A percentile compares a stretch with the other conserved stretches of the same genome.
Conservation (phyloP, 2,797 vertebrate genomes). For the Glossophaga mutica region DNA sequence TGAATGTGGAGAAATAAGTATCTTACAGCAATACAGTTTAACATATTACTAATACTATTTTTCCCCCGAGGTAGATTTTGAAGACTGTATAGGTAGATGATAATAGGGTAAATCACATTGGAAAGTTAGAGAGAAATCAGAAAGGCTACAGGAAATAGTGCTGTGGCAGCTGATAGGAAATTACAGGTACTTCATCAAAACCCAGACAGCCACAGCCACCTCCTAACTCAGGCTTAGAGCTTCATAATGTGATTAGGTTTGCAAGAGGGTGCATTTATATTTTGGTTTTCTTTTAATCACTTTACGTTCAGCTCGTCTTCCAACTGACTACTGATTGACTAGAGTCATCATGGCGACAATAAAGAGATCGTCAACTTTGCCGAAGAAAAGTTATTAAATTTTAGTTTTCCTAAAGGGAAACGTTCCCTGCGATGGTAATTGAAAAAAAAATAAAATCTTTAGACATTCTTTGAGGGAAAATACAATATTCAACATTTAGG, state of each 20-base stretch:
- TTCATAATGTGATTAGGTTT: conserved; percentile 72
- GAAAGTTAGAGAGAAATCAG: conserved; percentile 64
- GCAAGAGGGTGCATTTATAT: conserved; percentile 69
- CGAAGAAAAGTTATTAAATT: conserved; percentile 72
- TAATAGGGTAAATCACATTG: conserved; percentile 69
- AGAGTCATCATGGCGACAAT: conserved; percentile 53
- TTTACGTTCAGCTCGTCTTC: conserved; percentile 66
- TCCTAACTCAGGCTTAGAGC: conserved; percentile 66
- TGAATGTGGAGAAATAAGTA: conserved; percentile 59
- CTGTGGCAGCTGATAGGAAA: conserved; percentile 70
- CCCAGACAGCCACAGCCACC: conserved; percentile 52
- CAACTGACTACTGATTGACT: conserved; percentile 65
- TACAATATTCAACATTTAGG: conserved; percentile 71
- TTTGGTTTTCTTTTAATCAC: conserved; percentile 72
- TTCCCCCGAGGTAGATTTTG: conserved; percentile 63
- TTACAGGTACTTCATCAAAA: conserved; percentile 73
- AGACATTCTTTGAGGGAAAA: conserved; percentile 73
- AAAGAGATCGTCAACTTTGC: conserved; percentile 64
- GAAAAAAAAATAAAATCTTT: conserved; percentile 74
- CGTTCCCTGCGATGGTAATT: conserved; percentile 67
- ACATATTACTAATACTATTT: conserved; percentile 64
- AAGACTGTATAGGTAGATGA: conserved; percentile 61
- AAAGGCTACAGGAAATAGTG: conserved; percentile 55
- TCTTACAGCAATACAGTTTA: conserved; percentile 54
- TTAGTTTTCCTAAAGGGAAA: conserved; percentile 72